Evolutionary conservation across 2,797 vertebrate genomes (phyloP), one percentile per base, ranked within the genome.

Genomic region (Tokudaia muenninki): DNA sequence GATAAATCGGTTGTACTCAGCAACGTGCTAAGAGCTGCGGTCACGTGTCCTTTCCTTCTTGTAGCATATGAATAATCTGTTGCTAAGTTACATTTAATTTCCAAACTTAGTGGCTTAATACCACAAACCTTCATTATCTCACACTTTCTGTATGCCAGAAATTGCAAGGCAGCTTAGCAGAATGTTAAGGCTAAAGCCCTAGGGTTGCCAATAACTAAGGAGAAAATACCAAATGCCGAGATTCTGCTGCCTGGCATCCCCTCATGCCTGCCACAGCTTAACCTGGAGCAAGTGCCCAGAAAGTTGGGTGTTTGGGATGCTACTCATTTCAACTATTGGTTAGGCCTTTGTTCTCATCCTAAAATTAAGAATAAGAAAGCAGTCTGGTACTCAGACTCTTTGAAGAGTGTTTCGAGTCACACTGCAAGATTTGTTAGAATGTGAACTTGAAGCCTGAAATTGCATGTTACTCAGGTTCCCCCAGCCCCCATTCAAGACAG

Each of bases 401-500:
- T 81, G 47, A 92, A 95, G 91, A 88, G 13, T 94, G 44, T 79
- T 95, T 96, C 86, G 81, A 97, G 77, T 79, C 44, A 67, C 44
- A 82, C 37, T 86, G 24, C 61, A 84, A 70, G 41, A 41, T 81
- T 92, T 91, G 5, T 94, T 94, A 84, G 84, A 84, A 86, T 96
- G 72, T 61, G 37, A 88, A 94, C 82, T 95, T 63, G 34, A 24
- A 81, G 17, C 70, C 83, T 77, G 10, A 92, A 94, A 90, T 55
- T 91, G 55, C 74, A 9, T 80, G 37, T 95, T 94, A 61, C 37
- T 55, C 26, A 92, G n/a, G 31, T 92, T 92, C 21, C 79, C 55
- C n/a, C 13, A 79, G 31, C 72, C 79, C 79, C 84, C 67, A 55
- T 91, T 80, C 70, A 93, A 92, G 74, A 61, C 26, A 94, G 6